Evolutionary conservation across 2,113 vertebrate genomes (phyloP).

Genomic region (Fregata magnificens): DNA sequence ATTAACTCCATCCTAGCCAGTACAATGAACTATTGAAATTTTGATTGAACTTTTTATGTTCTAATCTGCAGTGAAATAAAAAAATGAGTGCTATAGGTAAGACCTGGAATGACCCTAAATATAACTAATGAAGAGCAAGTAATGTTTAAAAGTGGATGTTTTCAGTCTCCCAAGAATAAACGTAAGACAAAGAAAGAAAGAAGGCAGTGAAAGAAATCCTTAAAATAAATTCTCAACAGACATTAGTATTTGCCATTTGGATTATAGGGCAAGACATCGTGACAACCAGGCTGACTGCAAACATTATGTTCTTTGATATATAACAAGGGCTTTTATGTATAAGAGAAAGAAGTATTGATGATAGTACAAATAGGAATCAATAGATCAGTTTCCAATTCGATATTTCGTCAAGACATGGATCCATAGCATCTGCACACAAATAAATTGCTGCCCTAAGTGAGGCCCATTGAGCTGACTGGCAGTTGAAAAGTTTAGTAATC

Average conservation of each 20-base stretch:
- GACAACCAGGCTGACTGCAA: background rate
- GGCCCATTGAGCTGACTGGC: background rate
- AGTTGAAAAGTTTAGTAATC: background rate
- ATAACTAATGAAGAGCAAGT: background rate
- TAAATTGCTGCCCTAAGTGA: background rate
- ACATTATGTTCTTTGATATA: background rate
- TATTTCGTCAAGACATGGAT: background rate
- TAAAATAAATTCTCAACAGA: background rate
- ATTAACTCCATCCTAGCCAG: background rate
- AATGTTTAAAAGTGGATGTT: background rate
- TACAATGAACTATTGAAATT: background rate
- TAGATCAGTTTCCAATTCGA: background rate
- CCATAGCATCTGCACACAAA: background rate
- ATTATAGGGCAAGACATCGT: background rate
- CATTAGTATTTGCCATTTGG: background rate
- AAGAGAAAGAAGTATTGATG: background rate
- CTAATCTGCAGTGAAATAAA: background rate
- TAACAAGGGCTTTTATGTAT: background rate
- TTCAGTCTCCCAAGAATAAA: background rate
- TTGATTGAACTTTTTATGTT: background rate
- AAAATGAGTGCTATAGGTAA: background rate
- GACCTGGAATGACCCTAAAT: background rate
- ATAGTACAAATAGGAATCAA: background rate
- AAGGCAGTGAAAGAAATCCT: background rate
- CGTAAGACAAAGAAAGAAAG: background rate